Evolutionary conservation across 2,888 invertebrate genomes (phyloP), one percentile per base, ranked within the genome.

Genomic region (Pristionchus arcanus): DNA sequence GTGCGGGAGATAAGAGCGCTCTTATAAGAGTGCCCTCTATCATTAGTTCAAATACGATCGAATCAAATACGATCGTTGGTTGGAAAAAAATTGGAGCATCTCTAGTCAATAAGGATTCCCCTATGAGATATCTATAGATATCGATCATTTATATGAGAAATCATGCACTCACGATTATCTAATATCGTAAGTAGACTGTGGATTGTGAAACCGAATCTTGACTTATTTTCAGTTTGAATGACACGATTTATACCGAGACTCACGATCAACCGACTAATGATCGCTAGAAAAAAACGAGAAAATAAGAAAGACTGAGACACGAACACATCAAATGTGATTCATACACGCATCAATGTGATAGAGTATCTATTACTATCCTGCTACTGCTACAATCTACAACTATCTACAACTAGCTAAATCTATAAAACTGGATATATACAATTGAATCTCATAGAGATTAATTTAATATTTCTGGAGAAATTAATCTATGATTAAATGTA

Each of bases 341-440:
- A 77, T 42, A 77, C 77, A 77, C 77, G 77, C 49, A 77, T 77
- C 77, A 77, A 77, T 77, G 77, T 77, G 77, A 77, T 77, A 77
- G 77, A 42, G 77, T 77, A 77, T 77, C 77, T 77, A 77, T 15
- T 25, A 49, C 21, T 77, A 42, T 42, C 71, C 19, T 34, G 3
- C 31, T 68, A 15, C n/a, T n/a, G n/a, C n/a, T n/a, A n/a, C n/a
- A n/a, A n/a, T n/a, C n/a, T n/a, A n/a, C n/a, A n/a, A n/a, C n/a
- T 66, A 66, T 74, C 74, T 77, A 77, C 34, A 77, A 77, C 49
- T 77, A 77, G 11, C 21, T 42, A 16, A 37, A 37, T 77, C n/a
- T 77, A n/a, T 77, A 77, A 25, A n/a, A 37, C 11, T 11, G 15
- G 49, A 42, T 25, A 42, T 77, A 16, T 42, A 77, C 77, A 77